phyloP scores from a whole-genome alignment of 2,113 vertebrate species.

The Anoplopoma fimbria region DNA sequence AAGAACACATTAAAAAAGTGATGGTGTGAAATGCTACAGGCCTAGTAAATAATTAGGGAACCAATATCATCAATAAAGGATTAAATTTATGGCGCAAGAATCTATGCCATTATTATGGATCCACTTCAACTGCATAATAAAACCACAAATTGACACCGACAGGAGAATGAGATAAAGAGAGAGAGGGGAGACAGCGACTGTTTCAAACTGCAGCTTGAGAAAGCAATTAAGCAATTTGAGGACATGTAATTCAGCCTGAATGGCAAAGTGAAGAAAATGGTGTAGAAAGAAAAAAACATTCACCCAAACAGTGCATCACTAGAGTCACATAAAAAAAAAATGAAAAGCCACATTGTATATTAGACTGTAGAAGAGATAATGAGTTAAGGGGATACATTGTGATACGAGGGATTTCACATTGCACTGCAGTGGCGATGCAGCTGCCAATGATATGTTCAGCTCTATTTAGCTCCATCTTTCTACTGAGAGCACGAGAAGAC shows the following conservation, averaged over 20 bases:
- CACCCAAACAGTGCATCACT: slow-evolving; percentile 1
- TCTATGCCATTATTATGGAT: slow-evolving; percentile 14
- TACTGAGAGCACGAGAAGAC: slow-evolving; percentile 40
- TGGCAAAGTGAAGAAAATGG: slow-evolving; percentile 8
- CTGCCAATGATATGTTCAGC: slow-evolving; percentile 67
- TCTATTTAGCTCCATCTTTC: slow-evolving; percentile 64
- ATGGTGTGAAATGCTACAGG: neutral
- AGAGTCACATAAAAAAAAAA: slow-evolving; percentile 2
- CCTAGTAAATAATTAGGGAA: neutral
- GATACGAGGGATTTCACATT: slow-evolving; percentile 64
- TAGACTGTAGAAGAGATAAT: slow-evolving; percentile 19
- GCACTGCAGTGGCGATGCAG: slow-evolving; percentile 72
- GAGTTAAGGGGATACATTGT: slow-evolving; percentile 47
- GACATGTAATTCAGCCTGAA: slow-evolving; percentile 25
- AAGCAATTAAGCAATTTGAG: slow-evolving; percentile 34
- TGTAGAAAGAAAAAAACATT: slow-evolving; percentile 20
- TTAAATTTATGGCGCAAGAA: slow-evolving; percentile 15
- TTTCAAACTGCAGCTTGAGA: slow-evolving; percentile 32
- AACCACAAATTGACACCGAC: slow-evolving; percentile 6
- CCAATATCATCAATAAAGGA: slow-evolving; percentile 17
- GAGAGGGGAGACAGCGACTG: slow-evolving; percentile 9
- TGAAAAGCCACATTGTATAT: neutral
- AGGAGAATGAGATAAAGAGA: neutral
- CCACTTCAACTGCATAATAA: slow-evolving; percentile 7
- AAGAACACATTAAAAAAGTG: slow-evolving; percentile 27